Percentiles rank a stretch among this genome's conserved stretches.
These are phyloP conservation scores for Acinonyx jubatus DNA, from an alignment of 2,113 vertebrate genomes.

Conservation along the genomic window DNA sequence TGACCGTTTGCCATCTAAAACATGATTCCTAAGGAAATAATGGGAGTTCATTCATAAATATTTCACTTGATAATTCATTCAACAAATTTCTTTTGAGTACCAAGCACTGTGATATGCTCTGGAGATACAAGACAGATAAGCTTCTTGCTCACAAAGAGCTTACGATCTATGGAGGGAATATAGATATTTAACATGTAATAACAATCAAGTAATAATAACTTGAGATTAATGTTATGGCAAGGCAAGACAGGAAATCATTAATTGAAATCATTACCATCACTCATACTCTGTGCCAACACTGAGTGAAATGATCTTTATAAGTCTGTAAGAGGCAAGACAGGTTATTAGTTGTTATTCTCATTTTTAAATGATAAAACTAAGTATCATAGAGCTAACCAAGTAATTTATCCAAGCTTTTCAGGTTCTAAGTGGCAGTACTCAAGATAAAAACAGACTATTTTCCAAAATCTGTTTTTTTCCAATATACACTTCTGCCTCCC, in stretches of 20 bases:
- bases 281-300: neutral
- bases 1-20: neutral
- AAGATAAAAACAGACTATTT: neutral
- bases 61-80: slow-evolving; percentile 18
- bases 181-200: slow-evolving; percentile 17
- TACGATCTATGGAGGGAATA: neutral
- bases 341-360: slow-evolving; percentile 28
- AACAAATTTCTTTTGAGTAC: slow-evolving; percentile 12
- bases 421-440: neutral
- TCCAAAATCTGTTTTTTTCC: slow-evolving; percentile 19
- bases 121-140: neutral
- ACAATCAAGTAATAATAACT: neutral
- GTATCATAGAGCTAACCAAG: neutral
- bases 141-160: neutral
- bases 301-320: slow-evolving; percentile 11
- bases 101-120: slow-evolving; percentile 2
- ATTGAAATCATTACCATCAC: neutral
- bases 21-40: slow-evolving; percentile 27
- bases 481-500: neutral
- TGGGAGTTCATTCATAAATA: neutral
- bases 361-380: slow-evolving; percentile 28
- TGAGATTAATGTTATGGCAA: neutral
- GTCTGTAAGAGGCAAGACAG: neutral
- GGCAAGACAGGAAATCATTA: neutral
- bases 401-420: slow-evolving; percentile 23